phyloP scores from a whole-genome alignment of 2,113 vertebrate species.

The Pyrgilauda ruficollis region DNA sequence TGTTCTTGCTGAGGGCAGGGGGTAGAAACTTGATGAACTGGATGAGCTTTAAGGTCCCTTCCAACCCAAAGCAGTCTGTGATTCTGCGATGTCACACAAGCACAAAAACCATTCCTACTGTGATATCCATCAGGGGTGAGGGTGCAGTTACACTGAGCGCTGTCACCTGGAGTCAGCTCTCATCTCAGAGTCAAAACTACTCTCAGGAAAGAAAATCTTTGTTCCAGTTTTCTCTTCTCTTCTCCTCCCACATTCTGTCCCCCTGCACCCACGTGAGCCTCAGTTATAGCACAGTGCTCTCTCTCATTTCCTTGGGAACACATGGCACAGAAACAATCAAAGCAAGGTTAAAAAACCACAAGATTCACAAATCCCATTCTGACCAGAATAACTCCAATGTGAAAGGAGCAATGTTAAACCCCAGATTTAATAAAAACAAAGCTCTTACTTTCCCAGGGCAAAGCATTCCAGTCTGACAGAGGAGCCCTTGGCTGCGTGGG shows the following conservation, averaged over 20 bases:
- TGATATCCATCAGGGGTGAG: fast-evolving
- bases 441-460: conserved; percentile 91
- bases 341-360: background rate
- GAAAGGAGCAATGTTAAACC: background rate
- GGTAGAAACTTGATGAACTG: background rate
- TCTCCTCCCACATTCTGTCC: too few relatives aligned
- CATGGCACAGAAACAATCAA: background rate
- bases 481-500: conserved; percentile 79
- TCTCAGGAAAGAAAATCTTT: background rate
- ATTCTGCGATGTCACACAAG: background rate
- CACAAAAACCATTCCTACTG: background rate
- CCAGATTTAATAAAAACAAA: background rate
- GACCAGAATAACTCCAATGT: background rate
- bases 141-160: background rate
- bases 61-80: background rate
- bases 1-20: background rate
- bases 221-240: background rate
- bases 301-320: background rate
- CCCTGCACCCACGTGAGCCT: background rate
- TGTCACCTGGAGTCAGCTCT: background rate
- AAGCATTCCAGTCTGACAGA: conserved; percentile 89
- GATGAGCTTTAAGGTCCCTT: background rate
- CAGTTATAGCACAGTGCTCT: fast-evolving
- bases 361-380: background rate
- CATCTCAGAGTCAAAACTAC: background rate